A percentile compares a stretch with the other conserved stretches of the same genome.
Evolutionary conservation across 2,797 vertebrate species (phyloP).

Genomic region (Euphonia xanthogaster): DNA sequence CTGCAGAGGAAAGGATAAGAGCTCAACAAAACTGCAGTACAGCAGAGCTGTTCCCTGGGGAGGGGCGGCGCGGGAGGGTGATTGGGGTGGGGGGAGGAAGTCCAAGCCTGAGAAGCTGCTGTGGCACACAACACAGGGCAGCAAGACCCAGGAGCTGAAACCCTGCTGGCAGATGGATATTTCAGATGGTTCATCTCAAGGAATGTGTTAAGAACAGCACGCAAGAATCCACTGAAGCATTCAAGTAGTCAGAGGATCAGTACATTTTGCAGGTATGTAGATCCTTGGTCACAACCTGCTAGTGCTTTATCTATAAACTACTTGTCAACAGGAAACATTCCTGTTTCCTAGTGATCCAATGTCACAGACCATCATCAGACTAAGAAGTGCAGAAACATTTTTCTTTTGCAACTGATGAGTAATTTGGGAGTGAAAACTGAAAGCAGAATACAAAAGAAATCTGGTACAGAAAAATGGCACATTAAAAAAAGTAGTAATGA

Average conservation of each 20-base stretch:
- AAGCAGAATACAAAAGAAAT: slow-evolving; percentile 5
- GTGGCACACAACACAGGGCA: not conserved
- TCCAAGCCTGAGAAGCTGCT: not conserved
- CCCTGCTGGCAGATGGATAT: not conserved
- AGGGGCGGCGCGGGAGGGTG: accelerated
- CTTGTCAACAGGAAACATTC: not conserved
- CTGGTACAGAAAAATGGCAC: not conserved
- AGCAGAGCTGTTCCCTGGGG: not conserved
- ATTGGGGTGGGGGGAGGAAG: accelerated
- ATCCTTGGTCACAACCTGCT: not conserved
- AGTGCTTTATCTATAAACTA: not conserved
- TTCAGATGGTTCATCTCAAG: not conserved
- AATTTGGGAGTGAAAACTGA: slow-evolving; percentile 2
- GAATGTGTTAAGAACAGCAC: not conserved
- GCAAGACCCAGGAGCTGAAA: not conserved
- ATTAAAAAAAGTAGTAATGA: not conserved
- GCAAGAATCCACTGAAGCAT: not conserved
- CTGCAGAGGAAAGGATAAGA: not conserved
- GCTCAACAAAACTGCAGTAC: not conserved
- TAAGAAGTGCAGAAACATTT: not conserved
- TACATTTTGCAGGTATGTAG: not conserved
- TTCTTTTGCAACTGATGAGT: slow-evolving; percentile 14
- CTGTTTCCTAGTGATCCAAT: not conserved
- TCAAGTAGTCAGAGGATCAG: not conserved
- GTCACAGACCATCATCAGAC: not conserved